phyloP scores from a whole-genome alignment of 2,797 vertebrate species.

The Hypotaenidia philippensis region DNA sequence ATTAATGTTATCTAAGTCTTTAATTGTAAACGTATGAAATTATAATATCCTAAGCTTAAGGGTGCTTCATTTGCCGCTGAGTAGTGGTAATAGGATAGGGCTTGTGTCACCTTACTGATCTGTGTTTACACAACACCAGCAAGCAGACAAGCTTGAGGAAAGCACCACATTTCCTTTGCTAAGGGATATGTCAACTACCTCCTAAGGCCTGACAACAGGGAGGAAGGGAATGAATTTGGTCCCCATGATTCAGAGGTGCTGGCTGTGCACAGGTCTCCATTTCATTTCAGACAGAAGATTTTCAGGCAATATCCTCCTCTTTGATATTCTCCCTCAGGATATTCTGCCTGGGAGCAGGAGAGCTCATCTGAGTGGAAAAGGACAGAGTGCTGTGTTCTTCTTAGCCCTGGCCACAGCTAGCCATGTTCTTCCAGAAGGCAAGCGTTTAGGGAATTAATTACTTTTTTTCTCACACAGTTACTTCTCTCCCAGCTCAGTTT shows the following conservation, averaged over 20 bases:
- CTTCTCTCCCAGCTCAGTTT: not conserved
- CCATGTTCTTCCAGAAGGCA: not conserved
- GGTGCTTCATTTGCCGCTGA: conserved; percentile 35
- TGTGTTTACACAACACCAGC: conserved; percentile 35
- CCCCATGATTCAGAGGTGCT: conserved; percentile 14
- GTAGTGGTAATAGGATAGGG: conserved; percentile 41
- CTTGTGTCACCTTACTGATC: conserved; percentile 34
- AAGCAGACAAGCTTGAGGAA: conserved; percentile 12
- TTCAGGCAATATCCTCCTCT: conserved; percentile 1
- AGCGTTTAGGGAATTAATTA: not conserved
- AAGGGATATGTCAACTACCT: not conserved
- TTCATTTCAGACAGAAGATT: not conserved
- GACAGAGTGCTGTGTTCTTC: not conserved
- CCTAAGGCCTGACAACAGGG: not conserved
- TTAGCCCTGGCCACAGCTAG: not conserved
- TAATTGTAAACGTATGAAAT: conserved; percentile 52
- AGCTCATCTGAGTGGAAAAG: not conserved
- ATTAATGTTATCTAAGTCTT: conserved; percentile 61
- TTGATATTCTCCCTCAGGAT: conserved; percentile 6
- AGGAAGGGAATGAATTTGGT: not conserved
- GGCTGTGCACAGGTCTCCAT: not conserved
- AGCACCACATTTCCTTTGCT: conserved; percentile 17
- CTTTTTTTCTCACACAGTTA: not conserved
- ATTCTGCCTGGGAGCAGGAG: not conserved
- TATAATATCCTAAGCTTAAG: conserved; percentile 43